phyloP scores from a whole-genome alignment of 2,888 invertebrate genomes.

The Drosophila barbarae region DNA sequence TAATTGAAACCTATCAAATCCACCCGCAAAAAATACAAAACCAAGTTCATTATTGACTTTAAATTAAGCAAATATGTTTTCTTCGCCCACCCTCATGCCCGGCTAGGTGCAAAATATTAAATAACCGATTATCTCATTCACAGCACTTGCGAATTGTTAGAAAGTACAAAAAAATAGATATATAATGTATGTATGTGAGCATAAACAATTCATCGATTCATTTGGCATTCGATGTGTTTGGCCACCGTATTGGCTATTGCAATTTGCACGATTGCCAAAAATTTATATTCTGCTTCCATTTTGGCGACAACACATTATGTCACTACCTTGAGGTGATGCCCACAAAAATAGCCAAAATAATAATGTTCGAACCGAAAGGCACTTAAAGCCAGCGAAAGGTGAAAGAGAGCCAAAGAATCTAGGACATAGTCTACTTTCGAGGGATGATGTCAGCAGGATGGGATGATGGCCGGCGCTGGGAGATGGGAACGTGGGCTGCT shows the following conservation, averaged over 20 bases:
- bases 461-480: constrained; percentile 18
- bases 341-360: constrained; percentile 28
- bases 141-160: constrained; percentile 25
- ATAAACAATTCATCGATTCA: constrained; percentile 46
- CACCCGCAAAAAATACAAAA: neutral
- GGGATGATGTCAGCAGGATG: constrained; percentile 43
- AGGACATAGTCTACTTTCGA: constrained; percentile 42
- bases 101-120: constrained; percentile 23
- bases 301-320: constrained; percentile 48
- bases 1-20: neutral
- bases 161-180: constrained; percentile 13
- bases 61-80: constrained; percentile 13
- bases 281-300: constrained; percentile 41
- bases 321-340: constrained; percentile 36
- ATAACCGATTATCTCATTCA: constrained; percentile 38
- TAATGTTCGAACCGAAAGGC: constrained; percentile 14
- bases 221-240: constrained; percentile 45
- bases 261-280: constrained; percentile 50
- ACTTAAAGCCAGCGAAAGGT: constrained; percentile 25
- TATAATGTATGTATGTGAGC: constrained; percentile 5
- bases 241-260: constrained; percentile 50
- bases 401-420: constrained; percentile 32
- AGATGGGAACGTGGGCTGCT: constrained; percentile 48
- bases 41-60: neutral
- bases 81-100: neutral